Evolutionary conservation across 2,113 vertebrate species (phyloP).

Genomic region (Trogon melanurus): DNA sequence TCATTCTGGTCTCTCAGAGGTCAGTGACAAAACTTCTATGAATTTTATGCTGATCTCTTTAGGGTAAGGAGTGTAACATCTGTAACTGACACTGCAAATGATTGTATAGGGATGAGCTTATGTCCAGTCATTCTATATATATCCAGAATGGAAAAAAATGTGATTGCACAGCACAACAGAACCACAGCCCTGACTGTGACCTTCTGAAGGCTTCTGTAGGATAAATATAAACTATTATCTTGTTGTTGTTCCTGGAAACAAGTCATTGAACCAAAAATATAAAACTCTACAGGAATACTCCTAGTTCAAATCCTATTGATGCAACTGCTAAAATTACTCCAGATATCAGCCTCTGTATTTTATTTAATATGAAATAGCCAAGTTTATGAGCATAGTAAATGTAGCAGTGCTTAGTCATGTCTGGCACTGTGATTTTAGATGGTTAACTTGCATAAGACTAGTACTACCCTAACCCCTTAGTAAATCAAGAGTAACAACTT

Average conservation of each 20-base stretch:
- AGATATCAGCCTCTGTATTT: not conserved
- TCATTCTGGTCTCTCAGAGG: not conserved
- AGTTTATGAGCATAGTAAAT: not conserved
- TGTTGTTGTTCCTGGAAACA: not conserved
- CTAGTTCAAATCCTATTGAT: not conserved
- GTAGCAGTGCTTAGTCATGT: not conserved
- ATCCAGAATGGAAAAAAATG: not conserved
- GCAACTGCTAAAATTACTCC: not conserved
- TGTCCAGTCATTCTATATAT: not conserved
- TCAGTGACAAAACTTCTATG: not conserved
- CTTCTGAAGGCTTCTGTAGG: not conserved
- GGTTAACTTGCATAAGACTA: not conserved
- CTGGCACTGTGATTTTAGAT: not conserved
- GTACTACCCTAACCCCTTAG: not conserved
- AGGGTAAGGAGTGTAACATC: not conserved
- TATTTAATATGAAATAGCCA: not conserved
- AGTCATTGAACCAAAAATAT: not conserved
- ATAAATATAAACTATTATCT: not conserved
- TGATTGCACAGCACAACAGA: not conserved
- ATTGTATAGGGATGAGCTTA: not conserved
- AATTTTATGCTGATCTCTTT: not conserved
- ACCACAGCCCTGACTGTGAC: not conserved
- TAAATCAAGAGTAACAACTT: not conserved
- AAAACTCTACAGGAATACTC: not conserved
- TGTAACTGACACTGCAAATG: not conserved